Percentiles rank a stretch among this genome's conserved stretches.
phyloP scores from a whole-genome alignment of 2,113 vertebrate genomes.

The human region GRCh38 chr3:148249001-148249500 shows the following conservation, averaged over 20 bases:
- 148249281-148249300: not conserved
- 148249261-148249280: not conserved
- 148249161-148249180: not conserved
- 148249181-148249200: fast-evolving
- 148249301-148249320: not conserved
- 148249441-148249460: not conserved
- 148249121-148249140: not conserved
- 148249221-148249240: not conserved
- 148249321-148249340: not conserved
- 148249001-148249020: not conserved
- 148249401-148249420: not conserved
- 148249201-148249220: not conserved
- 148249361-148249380: not conserved
- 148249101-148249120: not conserved
- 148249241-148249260: not conserved
- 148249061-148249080: not conserved
- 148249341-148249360: not conserved
- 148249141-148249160: not conserved
- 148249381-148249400: not conserved
- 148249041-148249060: not conserved
- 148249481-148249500: not conserved
- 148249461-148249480: not conserved
- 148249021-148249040: not conserved
- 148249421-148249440: not conserved
- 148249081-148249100: not conserved